A percentile compares a stretch with the other conserved stretches of the same genome.
Conservation (phyloP, 2,113 vertebrate genomes). For the Trachemys scripta region DNA sequence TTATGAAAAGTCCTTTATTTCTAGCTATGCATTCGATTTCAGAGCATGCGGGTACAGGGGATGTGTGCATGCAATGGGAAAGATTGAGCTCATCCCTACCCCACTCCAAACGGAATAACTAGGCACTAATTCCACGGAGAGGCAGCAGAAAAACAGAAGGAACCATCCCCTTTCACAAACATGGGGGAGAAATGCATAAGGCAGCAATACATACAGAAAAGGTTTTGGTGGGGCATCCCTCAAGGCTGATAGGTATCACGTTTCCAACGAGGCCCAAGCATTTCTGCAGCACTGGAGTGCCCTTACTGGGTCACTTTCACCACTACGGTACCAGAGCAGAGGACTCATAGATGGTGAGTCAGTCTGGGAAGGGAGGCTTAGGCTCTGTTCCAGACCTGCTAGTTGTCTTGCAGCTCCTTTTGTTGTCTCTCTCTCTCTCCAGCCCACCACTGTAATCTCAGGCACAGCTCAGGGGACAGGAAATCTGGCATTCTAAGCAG, state of each 20-base stretch:
- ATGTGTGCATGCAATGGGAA: neutral
- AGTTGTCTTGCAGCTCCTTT: neutral
- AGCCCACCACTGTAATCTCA: neutral
- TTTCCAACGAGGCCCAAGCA: neutral
- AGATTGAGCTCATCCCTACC: neutral
- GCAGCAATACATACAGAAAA: neutral
- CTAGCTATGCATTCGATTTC: neutral
- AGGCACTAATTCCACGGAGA: neutral
- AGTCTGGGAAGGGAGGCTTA: neutral
- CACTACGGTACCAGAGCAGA: neutral
- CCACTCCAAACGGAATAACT: neutral
- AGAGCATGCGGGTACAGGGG: neutral
- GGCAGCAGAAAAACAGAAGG: neutral
- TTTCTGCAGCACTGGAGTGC: neutral
- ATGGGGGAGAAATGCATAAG: rapidly evolving
- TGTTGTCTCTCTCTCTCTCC: neutral
- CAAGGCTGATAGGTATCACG: neutral
- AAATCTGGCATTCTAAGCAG: neutral
- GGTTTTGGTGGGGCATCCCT: rapidly evolving
- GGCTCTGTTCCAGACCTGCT: neutral
- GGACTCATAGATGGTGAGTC: neutral
- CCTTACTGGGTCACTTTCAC: neutral
- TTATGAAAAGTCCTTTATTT: neutral
- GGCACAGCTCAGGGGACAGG: neutral
- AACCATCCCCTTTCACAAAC: neutral